These are phyloP conservation scores for Chromobotia macracanthus DNA, from an alignment of 2,797 vertebrate species.

Conservation along the genomic window DNA sequence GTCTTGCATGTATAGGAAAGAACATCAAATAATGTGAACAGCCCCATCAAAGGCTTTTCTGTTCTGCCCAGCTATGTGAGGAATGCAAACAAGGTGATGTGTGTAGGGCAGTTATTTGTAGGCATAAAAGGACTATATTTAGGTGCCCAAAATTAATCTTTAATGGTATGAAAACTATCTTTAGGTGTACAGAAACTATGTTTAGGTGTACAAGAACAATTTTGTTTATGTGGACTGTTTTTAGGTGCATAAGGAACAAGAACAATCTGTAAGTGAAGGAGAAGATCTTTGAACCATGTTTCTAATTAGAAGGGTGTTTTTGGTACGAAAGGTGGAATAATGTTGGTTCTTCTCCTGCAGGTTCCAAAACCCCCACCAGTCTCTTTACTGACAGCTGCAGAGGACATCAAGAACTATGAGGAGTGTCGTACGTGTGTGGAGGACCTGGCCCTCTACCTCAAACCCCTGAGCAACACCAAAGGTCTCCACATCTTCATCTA, in stretches of 20 bases:
- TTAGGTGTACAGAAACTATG: not conserved
- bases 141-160: not conserved
- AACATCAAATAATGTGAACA: not conserved
- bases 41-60: not conserved
- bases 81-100: not conserved
- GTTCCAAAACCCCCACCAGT: slow-evolving; percentile 93
- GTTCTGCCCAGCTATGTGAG: slow-evolving; percentile 4
- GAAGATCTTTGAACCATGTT: not conserved
- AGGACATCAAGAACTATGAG: slow-evolving; percentile 97
- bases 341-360: slow-evolving; percentile 69
- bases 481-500: slow-evolving; percentile 64
- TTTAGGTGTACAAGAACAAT: not conserved
- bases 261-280: not conserved
- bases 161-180: not conserved
- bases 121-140: not conserved
- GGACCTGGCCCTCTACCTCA: slow-evolving; percentile 97
- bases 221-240: not conserved
- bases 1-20: not conserved
- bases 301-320: not conserved
- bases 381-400: slow-evolving; percentile 90
- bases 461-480: slow-evolving; percentile 97
- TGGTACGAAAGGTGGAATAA: not conserved
- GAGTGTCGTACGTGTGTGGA: slow-evolving; percentile 97
- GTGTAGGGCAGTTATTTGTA: not conserved
- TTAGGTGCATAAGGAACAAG: not conserved